These are phyloP conservation scores for Ormyrus thymus DNA, from an alignment of 2,888 invertebrate genomes.

Conservation along the genomic window DNA sequence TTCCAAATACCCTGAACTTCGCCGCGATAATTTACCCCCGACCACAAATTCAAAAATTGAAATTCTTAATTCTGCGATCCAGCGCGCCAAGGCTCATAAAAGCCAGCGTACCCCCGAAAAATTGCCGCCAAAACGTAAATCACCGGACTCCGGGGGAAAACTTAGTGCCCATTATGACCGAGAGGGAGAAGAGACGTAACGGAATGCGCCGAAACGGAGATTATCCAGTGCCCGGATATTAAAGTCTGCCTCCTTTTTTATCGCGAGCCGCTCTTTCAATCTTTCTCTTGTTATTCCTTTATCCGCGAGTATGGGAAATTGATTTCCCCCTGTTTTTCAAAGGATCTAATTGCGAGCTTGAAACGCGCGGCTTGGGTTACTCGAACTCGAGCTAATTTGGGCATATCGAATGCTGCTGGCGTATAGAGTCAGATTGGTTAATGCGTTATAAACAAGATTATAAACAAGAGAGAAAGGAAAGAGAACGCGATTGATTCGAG, in stretches of 20 bases:
- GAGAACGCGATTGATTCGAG: no score
- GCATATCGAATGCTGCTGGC: constrained; percentile 1
- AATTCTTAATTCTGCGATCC: no score
- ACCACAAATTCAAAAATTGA: no score
- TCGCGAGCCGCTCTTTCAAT: constrained; percentile 38
- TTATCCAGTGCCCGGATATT: constrained; percentile 62
- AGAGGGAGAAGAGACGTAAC: constrained; percentile 34
- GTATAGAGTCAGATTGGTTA: not conserved
- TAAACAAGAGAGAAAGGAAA: no score
- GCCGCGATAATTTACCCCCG: no score
- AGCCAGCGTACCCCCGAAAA: constrained; percentile 22
- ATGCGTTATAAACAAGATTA: no score
- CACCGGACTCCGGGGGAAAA: constrained; percentile 30
- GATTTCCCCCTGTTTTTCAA: constrained; percentile 41
- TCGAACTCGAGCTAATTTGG: no score
- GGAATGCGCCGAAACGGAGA: constrained; percentile 59
- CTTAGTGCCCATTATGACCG: constrained; percentile 56
- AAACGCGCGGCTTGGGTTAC: no score
- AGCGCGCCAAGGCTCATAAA: no score
- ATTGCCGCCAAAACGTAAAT: constrained; percentile 48
- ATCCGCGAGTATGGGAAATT: constrained; percentile 43
- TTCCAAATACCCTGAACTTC: no score
- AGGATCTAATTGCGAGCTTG: not conserved
- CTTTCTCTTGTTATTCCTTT: constrained; percentile 46
- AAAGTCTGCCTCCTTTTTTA: constrained; percentile 44